These are phyloP conservation scores for Saguinus midas DNA, from an alignment of 2,113 vertebrate genomes.

Conservation along the genomic window DNA sequence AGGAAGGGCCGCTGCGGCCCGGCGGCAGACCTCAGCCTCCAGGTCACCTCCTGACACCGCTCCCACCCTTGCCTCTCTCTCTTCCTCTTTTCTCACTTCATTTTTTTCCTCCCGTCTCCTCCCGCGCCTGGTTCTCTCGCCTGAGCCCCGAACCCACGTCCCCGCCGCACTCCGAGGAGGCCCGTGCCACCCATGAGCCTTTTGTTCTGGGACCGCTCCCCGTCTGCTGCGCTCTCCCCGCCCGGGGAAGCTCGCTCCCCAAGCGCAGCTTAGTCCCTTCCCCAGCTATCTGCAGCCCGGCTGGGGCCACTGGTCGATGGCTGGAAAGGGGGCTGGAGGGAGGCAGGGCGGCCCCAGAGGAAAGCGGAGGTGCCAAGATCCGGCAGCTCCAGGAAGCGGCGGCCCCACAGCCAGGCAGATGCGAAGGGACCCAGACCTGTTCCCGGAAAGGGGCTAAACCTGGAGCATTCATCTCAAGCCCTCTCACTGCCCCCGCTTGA, in stretches of 20 bases:
- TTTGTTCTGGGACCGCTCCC: constrained; percentile 71
- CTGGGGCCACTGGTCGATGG: neutral
- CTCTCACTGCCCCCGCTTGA: neutral
- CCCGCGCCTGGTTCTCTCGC: neutral
- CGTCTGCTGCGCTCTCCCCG: neutral
- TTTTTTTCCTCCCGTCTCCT: neutral
- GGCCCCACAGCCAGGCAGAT: neutral
- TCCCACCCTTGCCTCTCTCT: neutral
- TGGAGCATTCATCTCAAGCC: neutral
- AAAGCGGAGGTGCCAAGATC: neutral
- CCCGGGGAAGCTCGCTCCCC: constrained; percentile 47
- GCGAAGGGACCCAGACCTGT: neutral
- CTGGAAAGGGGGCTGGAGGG: neutral
- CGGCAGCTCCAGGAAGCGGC: neutral
- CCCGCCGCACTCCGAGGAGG: constrained; percentile 33
- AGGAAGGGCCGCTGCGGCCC: constrained; percentile 75
- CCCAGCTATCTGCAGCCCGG: constrained; percentile 48
- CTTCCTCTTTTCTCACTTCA: constrained; percentile 55
- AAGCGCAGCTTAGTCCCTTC: constrained; percentile 33
- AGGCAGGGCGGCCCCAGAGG: neutral
- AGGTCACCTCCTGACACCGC: constrained; percentile 52
- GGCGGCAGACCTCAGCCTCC: constrained; percentile 54
- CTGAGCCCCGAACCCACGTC: constrained; percentile 43
- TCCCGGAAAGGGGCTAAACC: neutral
- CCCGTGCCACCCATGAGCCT: constrained; percentile 70